Percentiles rank a stretch among this genome's conserved stretches.
phyloP scores from a whole-genome alignment of 2,113 vertebrate species.

The Cyphomyrus discorhynchus region DNA sequence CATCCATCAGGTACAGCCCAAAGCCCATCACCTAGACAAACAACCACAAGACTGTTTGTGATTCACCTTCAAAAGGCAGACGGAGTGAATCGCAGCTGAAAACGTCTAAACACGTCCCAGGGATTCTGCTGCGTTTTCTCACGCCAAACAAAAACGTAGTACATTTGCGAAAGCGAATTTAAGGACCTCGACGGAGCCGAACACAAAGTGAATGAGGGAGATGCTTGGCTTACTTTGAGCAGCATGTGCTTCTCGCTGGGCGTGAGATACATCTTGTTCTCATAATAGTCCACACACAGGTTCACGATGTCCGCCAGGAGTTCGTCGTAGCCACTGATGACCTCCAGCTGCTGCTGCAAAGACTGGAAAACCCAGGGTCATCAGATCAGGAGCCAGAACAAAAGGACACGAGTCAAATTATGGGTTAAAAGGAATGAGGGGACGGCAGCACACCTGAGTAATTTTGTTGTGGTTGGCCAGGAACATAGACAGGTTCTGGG shows the following conservation, averaged over 20 bases:
- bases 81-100: background rate
- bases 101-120: background rate
- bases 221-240: slow-evolving; percentile 71
- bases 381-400: background rate
- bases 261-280: slow-evolving; percentile 96
- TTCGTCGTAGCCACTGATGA: slow-evolving; percentile 91
- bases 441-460: slow-evolving; percentile 69
- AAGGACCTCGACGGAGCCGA: background rate
- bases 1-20: slow-evolving; percentile 94
- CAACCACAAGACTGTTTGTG: background rate
- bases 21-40: slow-evolving; percentile 89
- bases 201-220: background rate
- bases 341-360: slow-evolving; percentile 92
- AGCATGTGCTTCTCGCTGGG: slow-evolving; percentile 96
- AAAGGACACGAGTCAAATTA: background rate
- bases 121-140: background rate
- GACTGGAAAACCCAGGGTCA: slow-evolving; percentile 60
- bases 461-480: slow-evolving; percentile 99
- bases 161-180: background rate
- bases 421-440: background rate
- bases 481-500: slow-evolving; percentile 97
- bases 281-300: slow-evolving; percentile 91
- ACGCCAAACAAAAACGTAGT: background rate
- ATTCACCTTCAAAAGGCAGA: background rate
- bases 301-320: slow-evolving; percentile 96